Evolutionary conservation across 2,888 invertebrate genomes (phyloP), one percentile per base, ranked within the genome.

Genomic region (Salticus scenicus): DNA sequence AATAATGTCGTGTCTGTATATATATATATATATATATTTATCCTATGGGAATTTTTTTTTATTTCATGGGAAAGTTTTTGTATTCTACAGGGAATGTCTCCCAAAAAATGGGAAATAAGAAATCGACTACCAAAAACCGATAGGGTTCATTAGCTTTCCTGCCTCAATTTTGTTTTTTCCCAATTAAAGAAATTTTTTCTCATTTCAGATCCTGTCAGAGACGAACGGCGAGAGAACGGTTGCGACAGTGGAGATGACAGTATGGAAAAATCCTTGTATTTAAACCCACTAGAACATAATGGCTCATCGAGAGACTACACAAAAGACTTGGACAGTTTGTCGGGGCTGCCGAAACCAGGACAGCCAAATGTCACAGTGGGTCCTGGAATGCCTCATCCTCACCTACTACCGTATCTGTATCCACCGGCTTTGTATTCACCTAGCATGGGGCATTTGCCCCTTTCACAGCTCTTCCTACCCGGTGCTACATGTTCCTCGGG

Each of bases 351-450:
- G n/a, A 75, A 76, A 42, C 37, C 30, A 70, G 89, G 90, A 88
- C 91, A 91, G 30, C 97, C 97, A 27, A 98, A 98, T 92, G 97
- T 97, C 88, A 97, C 97, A 41, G 95, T 98, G 57, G 98, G 97
- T 73, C 97, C 97, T 57, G 97, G 97, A 67, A 95, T 97, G 69
- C 91, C 91, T 73, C 90, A 91, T 86, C 94, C 96, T 42, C 95
- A 95, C 91, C 93, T 96, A 90, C 93, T 98, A 90, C 97, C 98
- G 89, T 98, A 98, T 93, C 94, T 98, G 76, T 98, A 97, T 92
- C 97, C 97, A 42, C 96, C 94, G 72, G 96, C 96, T 41, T 93
- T 97, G 88, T 97, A 97, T 92, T 95, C 91, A 12, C 95, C 89
- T 93, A 94, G 72, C 63, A 90, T 90, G 42, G 89, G 89, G 7